A percentile compares a stretch with the other conserved stretches of the same genome.
These are phyloP conservation scores for Hippopotamus amphibius DNA, from an alignment of 2,113 vertebrate genomes.

Conservation along the genomic window DNA sequence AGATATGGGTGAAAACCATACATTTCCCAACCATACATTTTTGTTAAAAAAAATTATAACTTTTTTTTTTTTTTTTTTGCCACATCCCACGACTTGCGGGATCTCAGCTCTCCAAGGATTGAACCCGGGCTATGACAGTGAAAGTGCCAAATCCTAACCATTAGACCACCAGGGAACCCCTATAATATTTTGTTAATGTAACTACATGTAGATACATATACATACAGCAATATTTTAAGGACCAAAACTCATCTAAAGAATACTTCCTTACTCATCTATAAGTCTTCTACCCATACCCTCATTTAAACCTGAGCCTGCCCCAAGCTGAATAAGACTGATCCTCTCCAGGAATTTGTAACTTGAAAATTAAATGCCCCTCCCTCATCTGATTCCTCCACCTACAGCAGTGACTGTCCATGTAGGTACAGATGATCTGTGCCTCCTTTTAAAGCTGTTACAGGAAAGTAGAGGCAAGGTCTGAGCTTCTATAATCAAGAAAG, in stretches of 20 bases:
- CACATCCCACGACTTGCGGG: neutral
- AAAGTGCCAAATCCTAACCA: neutral
- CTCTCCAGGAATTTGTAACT: neutral
- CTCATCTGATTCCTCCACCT: neutral
- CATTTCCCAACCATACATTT: neutral
- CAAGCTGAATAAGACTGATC: neutral
- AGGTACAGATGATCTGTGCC: neutral
- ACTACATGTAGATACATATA: neutral
- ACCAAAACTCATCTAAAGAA: constrained; percentile 27
- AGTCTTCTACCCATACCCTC: neutral
- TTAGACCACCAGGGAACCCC: neutral
- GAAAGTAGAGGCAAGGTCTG: constrained; percentile 14
- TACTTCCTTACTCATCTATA: neutral
- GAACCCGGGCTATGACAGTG: neutral
- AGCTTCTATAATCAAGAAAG: neutral
- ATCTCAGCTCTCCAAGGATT: neutral
- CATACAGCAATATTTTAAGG: neutral
- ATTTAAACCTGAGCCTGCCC: neutral
- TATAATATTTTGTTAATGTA: neutral
- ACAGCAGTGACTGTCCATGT: neutral
- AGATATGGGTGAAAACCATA: constrained; percentile 14
- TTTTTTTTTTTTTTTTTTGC: neutral
- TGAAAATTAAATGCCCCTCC: neutral
- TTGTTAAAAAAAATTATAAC: constrained; percentile 12
- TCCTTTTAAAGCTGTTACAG: neutral